Percentiles rank a stretch among this genome's conserved stretches.
Evolutionary conservation across 2,797 vertebrate species (phyloP).

Genomic region (Anguilla pacifica): DNA sequence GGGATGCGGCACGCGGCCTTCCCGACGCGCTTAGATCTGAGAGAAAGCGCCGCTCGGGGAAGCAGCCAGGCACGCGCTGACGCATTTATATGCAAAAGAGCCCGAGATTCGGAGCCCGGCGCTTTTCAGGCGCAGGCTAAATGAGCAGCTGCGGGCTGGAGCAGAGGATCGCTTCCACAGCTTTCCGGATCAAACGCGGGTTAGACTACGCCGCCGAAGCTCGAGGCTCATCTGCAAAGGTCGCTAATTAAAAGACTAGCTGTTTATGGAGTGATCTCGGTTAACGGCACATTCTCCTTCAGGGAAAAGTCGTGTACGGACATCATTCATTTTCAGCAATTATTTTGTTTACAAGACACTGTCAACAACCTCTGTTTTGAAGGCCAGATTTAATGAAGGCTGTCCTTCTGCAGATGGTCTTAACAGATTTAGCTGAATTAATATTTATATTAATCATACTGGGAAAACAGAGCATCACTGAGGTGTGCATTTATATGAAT

Average conservation of each 20-base stretch:
- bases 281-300: background rate
- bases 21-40: background rate
- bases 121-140: background rate
- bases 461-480: background rate
- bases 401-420: background rate
- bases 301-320: background rate
- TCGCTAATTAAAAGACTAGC: background rate
- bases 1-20: background rate
- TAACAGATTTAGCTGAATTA: background rate
- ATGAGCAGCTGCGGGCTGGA: background rate
- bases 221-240: background rate
- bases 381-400: conserved; percentile 1
- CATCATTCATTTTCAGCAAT: background rate
- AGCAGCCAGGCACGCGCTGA: background rate
- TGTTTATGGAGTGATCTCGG: background rate
- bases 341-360: background rate
- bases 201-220: background rate
- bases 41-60: background rate
- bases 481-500: background rate
- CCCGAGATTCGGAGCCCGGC: background rate
- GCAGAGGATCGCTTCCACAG: background rate
- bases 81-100: background rate
- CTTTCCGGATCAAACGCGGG: background rate
- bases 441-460: background rate
- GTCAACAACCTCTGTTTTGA: background rate